A percentile compares a stretch with the other conserved stretches of the same genome.
phyloP scores from a whole-genome alignment of 64 coral and sea anemone genomes.

The Astreopora myriophthalma region DNA sequence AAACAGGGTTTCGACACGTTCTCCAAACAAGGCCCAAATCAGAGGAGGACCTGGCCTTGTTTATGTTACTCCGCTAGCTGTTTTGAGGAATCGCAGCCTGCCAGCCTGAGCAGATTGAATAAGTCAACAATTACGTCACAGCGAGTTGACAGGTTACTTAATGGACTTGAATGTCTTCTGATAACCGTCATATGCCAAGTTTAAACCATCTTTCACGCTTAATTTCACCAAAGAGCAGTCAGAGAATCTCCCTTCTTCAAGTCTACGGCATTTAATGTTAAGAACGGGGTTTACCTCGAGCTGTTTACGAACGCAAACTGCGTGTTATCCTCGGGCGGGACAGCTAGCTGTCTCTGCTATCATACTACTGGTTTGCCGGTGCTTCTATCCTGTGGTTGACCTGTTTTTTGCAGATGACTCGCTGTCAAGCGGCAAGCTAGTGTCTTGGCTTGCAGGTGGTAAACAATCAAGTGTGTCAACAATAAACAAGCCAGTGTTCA shows the following conservation, averaged over 20 bases:
- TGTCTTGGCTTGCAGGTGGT: conserved; percentile 19
- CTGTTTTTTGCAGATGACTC: conserved; percentile 27
- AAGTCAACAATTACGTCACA: conserved; percentile 79
- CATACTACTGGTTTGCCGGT: conserved; percentile 10
- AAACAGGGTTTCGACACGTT: not conserved
- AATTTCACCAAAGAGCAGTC: not conserved
- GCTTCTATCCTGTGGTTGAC: conserved; percentile 33
- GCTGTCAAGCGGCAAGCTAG: conserved; percentile 13
- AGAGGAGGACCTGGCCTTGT: not conserved
- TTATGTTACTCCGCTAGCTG: conserved; percentile 52
- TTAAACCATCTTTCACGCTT: not conserved
- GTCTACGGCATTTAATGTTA: no score
- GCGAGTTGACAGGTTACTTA: conserved; percentile 36
- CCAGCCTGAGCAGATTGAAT: conserved; percentile 11
- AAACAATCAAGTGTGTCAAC: conserved; percentile 1
- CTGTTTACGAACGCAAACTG: not conserved
- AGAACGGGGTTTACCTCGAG: not conserved
- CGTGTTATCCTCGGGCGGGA: not conserved
- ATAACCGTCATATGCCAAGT: conserved; percentile 56
- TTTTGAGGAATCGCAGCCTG: conserved; percentile 4
- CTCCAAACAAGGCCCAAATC: not conserved
- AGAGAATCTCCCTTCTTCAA: not conserved
- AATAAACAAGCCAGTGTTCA: not conserved
- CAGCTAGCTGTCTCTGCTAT: not conserved
- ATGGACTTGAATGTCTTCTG: conserved; percentile 44